phyloP scores from a whole-genome alignment of 2,797 vertebrate genomes.

The Xenentodon cancila region DNA sequence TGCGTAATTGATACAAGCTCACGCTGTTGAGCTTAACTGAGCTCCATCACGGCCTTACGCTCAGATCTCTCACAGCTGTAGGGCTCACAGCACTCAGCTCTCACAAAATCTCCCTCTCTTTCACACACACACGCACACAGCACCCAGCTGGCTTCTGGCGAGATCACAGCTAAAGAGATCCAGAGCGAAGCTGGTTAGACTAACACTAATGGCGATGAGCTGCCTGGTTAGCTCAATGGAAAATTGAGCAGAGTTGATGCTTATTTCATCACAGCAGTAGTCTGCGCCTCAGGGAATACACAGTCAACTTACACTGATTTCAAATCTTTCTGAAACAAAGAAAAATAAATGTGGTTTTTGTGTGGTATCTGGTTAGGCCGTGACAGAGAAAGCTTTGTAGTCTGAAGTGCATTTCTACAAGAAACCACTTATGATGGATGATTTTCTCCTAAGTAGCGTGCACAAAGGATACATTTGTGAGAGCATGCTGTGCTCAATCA shows the following conservation, averaged over 20 bases:
- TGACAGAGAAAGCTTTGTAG: conserved; percentile 43
- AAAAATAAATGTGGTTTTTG: conserved; percentile 24
- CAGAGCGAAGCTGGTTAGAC: conserved; percentile 72
- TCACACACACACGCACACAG: conserved; percentile 34
- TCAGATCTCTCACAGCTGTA: conserved; percentile 79
- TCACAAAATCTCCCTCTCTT: conserved; percentile 44
- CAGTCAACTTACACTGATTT: conserved; percentile 59
- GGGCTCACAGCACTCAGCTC: conserved; percentile 71
- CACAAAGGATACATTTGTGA: conserved; percentile 58
- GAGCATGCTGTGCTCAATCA: conserved; percentile 58
- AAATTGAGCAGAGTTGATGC: conserved; percentile 73
- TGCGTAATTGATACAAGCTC: conserved; percentile 81
- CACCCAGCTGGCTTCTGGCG: conserved; percentile 68
- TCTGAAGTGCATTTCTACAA: conserved; percentile 33
- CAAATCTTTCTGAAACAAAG: conserved; percentile 53
- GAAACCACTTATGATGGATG: conserved; percentile 54
- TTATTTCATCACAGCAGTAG: conserved; percentile 74
- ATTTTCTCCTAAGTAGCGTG: conserved; percentile 48
- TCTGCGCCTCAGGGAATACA: conserved; percentile 47
- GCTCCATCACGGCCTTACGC: conserved; percentile 69
- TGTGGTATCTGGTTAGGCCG: conserved; percentile 23
- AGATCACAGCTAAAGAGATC: conserved; percentile 75
- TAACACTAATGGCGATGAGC: conserved; percentile 78
- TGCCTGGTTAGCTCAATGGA: conserved; percentile 78
- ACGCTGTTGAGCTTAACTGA: conserved; percentile 80